These are phyloP conservation scores for Pavo muticus DNA, from an alignment of 2,113 vertebrate genomes.

Conservation along the genomic window DNA sequence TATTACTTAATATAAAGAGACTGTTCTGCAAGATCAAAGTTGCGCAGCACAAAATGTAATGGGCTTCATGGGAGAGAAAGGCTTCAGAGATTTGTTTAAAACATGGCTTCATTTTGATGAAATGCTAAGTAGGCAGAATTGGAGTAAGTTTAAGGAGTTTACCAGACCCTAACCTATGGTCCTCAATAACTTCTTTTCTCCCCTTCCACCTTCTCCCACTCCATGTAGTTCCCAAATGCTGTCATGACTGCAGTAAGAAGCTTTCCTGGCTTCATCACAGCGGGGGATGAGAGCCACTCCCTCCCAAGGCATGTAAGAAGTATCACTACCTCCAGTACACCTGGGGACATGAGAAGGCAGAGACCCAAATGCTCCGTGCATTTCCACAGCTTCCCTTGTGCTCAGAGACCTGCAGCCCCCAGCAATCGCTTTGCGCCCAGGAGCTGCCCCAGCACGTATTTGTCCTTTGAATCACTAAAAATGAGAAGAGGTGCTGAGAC, in stretches of 20 bases:
- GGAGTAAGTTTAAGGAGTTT: conserved; percentile 21
- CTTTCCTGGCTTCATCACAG: accelerated
- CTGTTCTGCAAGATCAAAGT: conserved; percentile 63
- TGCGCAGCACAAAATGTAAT: conserved; percentile 23
- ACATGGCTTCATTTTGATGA: conserved; percentile 32
- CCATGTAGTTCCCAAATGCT: not conserved
- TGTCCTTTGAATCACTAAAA: not conserved
- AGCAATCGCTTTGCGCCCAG: accelerated
- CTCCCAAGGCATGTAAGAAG: accelerated
- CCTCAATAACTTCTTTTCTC: not conserved
- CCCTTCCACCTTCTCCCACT: not conserved
- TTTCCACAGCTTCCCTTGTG: accelerated
- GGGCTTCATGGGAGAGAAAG: conserved; percentile 21
- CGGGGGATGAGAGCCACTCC: not conserved
- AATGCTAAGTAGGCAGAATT: conserved; percentile 50
- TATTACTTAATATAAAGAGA: conserved; percentile 72
- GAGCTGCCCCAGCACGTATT: not conserved
- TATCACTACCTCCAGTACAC: accelerated
- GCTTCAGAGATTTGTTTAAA: conserved; percentile 37
- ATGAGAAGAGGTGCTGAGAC: not conserved
- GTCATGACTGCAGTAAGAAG: not conserved
- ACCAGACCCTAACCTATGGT: not conserved
- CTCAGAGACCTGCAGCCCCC: accelerated
- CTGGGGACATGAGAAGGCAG: accelerated
- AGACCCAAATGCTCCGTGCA: not conserved